Evolutionary conservation across 2,113 vertebrate species (phyloP).

Genomic region (Globicephala melas): DNA sequence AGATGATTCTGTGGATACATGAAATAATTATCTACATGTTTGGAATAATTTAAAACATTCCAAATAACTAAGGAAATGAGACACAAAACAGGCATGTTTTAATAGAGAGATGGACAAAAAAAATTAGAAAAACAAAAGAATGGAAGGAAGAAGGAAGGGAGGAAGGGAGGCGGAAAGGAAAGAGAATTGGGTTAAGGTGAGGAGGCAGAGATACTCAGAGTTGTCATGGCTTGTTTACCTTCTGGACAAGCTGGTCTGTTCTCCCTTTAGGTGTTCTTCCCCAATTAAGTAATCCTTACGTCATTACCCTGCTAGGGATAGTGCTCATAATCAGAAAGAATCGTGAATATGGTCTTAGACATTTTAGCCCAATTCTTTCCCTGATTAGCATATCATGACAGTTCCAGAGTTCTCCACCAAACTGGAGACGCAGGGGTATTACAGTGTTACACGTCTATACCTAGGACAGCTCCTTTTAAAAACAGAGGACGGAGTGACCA

Average conservation of each 20-base stretch:
- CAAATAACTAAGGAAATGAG: background rate
- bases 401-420: background rate
- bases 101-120: background rate
- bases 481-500: too few species aligned
- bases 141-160: background rate
- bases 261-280: background rate
- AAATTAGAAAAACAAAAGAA: background rate
- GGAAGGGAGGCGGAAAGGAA: background rate
- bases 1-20: background rate
- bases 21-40: background rate
- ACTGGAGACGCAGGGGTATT: background rate
- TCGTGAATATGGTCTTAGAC: fast-evolving
- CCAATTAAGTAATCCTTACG: background rate
- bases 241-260: background rate
- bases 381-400: background rate
- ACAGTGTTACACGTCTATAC: background rate
- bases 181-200: background rate
- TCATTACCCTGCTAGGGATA: background rate
- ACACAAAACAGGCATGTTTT: background rate
- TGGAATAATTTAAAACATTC: background rate
- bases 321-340: background rate
- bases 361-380: background rate
- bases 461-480: background rate
- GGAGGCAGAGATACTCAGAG: background rate
- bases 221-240: background rate